Conservation (phyloP, 2,888 invertebrate genomes). For the Ellobium chinense region DNA sequence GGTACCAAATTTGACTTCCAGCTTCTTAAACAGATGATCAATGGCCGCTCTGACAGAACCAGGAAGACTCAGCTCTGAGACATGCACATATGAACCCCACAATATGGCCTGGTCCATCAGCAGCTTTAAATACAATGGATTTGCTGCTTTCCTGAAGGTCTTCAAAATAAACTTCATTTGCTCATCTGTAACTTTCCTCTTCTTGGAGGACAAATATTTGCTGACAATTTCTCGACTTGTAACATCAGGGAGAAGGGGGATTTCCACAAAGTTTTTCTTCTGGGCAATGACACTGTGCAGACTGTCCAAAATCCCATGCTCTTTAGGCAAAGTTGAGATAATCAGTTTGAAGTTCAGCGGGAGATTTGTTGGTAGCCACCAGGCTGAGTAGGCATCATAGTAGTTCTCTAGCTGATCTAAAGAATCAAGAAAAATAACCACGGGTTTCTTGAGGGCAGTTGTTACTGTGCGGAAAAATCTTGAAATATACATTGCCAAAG, state of each 20-base stretch:
- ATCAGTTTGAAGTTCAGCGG: constrained; percentile 70
- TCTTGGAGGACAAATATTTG: constrained; percentile 58
- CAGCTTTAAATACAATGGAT: constrained; percentile 74
- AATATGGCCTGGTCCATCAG: constrained; percentile 68
- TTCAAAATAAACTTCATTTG: constrained; percentile 62
- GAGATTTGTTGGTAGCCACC: constrained; percentile 69
- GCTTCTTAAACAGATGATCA: constrained; percentile 63
- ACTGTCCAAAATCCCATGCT: constrained; percentile 63
- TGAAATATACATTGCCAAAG: constrained; percentile 63
- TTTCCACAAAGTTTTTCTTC: constrained; percentile 60
- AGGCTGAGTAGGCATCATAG: constrained; percentile 57
- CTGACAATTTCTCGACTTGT: constrained; percentile 67
- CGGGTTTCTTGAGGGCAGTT: constrained; percentile 58
- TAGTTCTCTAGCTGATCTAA: constrained; percentile 70
- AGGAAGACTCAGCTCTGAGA: constrained; percentile 53
- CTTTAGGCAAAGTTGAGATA: constrained; percentile 67
- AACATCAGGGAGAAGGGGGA: constrained; percentile 61
- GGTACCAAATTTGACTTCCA: constrained; percentile 71
- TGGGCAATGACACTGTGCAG: constrained; percentile 58
- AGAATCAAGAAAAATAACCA: constrained; percentile 73
- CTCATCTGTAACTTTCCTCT: constrained; percentile 60
- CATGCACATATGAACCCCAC: constrained; percentile 67
- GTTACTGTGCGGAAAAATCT: constrained; percentile 65
- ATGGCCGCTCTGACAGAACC: constrained; percentile 68
- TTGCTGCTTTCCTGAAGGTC: constrained; percentile 59